Base-by-base conservation (phyloP, 1,140 invertebrate genomes). In the Ridgeia piscesae region DNA sequence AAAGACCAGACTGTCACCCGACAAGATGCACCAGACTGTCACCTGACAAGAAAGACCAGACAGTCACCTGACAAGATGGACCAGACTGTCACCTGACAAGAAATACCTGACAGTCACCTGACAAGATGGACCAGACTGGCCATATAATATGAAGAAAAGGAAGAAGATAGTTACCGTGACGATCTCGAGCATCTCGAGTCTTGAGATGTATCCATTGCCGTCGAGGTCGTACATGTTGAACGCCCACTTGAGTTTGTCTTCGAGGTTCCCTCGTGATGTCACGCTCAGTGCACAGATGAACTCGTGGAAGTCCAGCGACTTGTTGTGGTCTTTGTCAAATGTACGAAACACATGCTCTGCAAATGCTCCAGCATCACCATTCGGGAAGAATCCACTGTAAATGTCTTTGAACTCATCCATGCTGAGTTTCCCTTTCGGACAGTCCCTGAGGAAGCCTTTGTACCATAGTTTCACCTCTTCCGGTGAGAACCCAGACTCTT, bases 381-480 rank as follows among this genome's bases (percentile, higher is more conserved):
- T 99, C 99, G 99, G 95, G 58, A 77, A 77, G 58, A 77, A 77
- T 4, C 27, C 27, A 21, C 58, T 6, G 58, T 77, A 77, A 21
- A 77, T 77, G 17, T 77, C 27, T 21, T 77, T 77, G 58, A 77
- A 77, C 58, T 77, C 58, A 21, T 77, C 58, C 2, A 77, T 31
- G 58, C 17, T 27, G 58, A 77, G 58, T 95, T 99, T 98, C 89
- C 99, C 99, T 95, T 98, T 98, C 2, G 99, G 99, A 96, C 99
- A 99, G 96, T 99, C 99, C 96, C 99, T 99, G 91, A 99, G 95
- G 96, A 99, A 99, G 42, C 98, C 99, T 97, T 99, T 99, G 96
- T 99, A 99, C 99, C 99, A 99, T 97, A 99, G 99, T 96, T 99
- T 98, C 94, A 99, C 99, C 96, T 99, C 99, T 31, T 98, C 98